Conservation (phyloP, 2,797 vertebrate species). For the Megaceryle alcyon region DNA sequence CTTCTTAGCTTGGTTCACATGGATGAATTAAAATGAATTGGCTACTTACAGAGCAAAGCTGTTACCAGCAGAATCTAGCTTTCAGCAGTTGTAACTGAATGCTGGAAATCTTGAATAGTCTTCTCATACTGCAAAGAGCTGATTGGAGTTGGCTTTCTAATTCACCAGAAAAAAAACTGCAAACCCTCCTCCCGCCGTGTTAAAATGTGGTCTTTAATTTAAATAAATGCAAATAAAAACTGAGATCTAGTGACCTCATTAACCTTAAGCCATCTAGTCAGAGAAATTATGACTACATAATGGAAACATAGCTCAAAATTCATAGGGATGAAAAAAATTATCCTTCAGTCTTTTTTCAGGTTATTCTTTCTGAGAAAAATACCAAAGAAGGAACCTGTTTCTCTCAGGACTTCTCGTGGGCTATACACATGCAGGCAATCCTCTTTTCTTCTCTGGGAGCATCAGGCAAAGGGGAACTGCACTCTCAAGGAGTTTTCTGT, state of each 20-base stretch:
- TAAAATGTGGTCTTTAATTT: not conserved
- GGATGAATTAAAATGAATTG: not conserved
- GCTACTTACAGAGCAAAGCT: not conserved
- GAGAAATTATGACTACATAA: not conserved
- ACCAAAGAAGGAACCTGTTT: not conserved
- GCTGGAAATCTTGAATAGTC: not conserved
- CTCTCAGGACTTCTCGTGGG: not conserved
- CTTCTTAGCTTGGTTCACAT: not conserved
- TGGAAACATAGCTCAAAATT: not conserved
- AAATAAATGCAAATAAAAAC: not conserved
- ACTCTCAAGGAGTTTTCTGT: not conserved
- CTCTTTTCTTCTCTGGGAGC: not conserved
- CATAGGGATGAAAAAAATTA: not conserved
- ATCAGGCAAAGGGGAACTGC: not conserved
- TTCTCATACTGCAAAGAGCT: not conserved
- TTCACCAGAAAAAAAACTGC: not conserved
- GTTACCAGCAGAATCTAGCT: not conserved
- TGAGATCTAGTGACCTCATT: not conserved
- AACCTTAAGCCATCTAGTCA: not conserved
- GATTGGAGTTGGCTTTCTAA: not conserved
- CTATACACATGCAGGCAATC: not conserved
- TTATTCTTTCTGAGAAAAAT: not conserved
- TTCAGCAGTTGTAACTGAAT: not conserved
- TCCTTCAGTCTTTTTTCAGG: not conserved
- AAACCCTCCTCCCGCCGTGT: fast-evolving